phyloP scores from a whole-genome alignment of 2,888 invertebrate genomes.

The Dilophus febrilis region DNA sequence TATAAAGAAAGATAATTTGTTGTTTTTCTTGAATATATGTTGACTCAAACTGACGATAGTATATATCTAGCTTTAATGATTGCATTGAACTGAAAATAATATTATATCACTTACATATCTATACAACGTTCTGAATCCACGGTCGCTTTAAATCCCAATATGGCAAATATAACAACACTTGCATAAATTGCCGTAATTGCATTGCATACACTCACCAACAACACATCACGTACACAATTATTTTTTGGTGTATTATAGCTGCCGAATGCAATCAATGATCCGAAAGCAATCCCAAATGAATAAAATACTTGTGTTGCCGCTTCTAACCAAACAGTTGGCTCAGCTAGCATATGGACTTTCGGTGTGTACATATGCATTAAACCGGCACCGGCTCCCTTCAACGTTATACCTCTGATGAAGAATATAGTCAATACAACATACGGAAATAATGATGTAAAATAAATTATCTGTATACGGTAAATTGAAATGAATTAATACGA shows the following conservation, averaged over 20 bases:
- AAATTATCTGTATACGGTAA: conserved; percentile 70
- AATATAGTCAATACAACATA: conserved; percentile 88
- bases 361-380: conserved; percentile 84
- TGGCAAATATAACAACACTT: conserved; percentile 86
- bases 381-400: conserved; percentile 74
- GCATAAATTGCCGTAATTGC: conserved; percentile 89
- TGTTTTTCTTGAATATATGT: too few species aligned
- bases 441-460: conserved; percentile 90
- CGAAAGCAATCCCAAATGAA: conserved; percentile 87
- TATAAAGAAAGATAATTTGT: too few species aligned
- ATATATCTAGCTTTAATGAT: too few species aligned
- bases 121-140: conserved; percentile 75
- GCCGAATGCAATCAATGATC: conserved; percentile 87
- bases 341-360: conserved; percentile 70
- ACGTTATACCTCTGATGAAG: conserved; percentile 75
- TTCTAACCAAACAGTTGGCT: conserved; percentile 87
- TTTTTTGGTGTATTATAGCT: conserved; percentile 91
- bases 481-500: neutral
- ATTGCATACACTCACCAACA: conserved; percentile 81
- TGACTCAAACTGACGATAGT: too few species aligned
- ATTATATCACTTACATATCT: conserved; percentile 40
- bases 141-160: conserved; percentile 90
- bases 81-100: too few species aligned
- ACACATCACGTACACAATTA: conserved; percentile 83
- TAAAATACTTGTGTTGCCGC: conserved; percentile 96